Base-by-base conservation (phyloP, 2,888 invertebrate genomes). In the Axea sp. region DNA sequence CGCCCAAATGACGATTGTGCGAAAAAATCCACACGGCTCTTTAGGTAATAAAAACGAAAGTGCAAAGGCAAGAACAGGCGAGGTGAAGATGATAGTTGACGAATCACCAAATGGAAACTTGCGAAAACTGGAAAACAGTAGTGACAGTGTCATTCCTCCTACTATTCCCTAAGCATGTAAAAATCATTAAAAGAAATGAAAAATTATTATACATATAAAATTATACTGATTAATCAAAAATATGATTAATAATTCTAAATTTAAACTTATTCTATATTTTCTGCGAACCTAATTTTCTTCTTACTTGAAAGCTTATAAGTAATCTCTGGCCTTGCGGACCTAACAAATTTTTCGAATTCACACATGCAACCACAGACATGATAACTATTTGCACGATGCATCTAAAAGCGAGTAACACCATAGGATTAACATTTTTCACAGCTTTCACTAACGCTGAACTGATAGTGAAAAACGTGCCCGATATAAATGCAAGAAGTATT, bases 31-130 rank as follows among this genome's bases (percentile, higher is more conserved):
- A 71, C 89, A 89, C 5, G 89, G 89, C 69, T 89, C 89, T 69
- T 87, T 85, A 0, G 89, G 79, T 59, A 88, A 84, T 9, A 88
- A 51, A 73, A 88, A 88, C 3, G 89, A 89, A 53, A 89, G 78
- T 2, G 86, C 83, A 74, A 89, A 88, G 1, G 89, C 89, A 24
- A 89, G 87, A 1, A 89, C 88, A 1, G 89, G 89, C 3, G 89
- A 89, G 75, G 88, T 89, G 78, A 89, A 89, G 75, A 89, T 89
- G 26, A 89, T 89, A 1, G 89, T 88, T 1, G 89, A 88, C n/a
- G 89, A 89, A 80, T 89, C 89, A 4, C 89, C 89, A 35, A 89
- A 76, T n/a, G 89, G 89, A 59, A 89, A 80, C 39, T 87, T 85
- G 39, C 89, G 81, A 76, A 89, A 89, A 43, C 89, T 88, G 71